These are phyloP conservation scores for Scylla paramamosain DNA, from an alignment of 1,140 invertebrate genomes.

Conservation along the genomic window DNA sequence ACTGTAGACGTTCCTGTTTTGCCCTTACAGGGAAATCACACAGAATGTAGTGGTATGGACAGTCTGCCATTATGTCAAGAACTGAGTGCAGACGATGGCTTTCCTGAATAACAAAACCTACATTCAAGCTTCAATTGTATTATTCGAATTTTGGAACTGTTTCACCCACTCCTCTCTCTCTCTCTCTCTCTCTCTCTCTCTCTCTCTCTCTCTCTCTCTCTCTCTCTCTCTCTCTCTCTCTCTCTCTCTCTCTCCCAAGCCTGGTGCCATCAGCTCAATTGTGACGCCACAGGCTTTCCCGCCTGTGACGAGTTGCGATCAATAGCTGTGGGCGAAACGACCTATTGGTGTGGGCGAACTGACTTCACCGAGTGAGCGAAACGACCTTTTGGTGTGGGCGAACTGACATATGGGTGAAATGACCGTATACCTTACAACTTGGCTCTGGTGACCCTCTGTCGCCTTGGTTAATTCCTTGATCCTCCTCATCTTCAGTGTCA, in stretches of 20 bases:
- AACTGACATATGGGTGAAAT: not conserved
- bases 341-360: not conserved
- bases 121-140: not conserved
- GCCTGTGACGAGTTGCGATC: not conserved
- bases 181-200: too few relatives aligned
- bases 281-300: not conserved
- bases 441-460: too few relatives aligned
- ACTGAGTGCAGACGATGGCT: not conserved
- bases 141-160: not conserved
- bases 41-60: not conserved
- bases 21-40: constrained; percentile 6
- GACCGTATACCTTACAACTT: too few relatives aligned
- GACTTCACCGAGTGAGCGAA: not conserved
- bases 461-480: too few relatives aligned
- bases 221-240: too few relatives aligned
- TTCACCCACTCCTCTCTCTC: too few relatives aligned
- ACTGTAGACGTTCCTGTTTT: constrained; percentile 19
- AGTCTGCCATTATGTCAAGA: constrained; percentile 14
- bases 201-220: too few relatives aligned
- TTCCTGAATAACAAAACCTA: not conserved
- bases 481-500: too few relatives aligned
- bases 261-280: not conserved
- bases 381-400: not conserved
- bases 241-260: too few relatives aligned
- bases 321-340: not conserved